phyloP scores from a whole-genome alignment of 2,797 vertebrate genomes.

The Poliocrania exsul region DNA sequence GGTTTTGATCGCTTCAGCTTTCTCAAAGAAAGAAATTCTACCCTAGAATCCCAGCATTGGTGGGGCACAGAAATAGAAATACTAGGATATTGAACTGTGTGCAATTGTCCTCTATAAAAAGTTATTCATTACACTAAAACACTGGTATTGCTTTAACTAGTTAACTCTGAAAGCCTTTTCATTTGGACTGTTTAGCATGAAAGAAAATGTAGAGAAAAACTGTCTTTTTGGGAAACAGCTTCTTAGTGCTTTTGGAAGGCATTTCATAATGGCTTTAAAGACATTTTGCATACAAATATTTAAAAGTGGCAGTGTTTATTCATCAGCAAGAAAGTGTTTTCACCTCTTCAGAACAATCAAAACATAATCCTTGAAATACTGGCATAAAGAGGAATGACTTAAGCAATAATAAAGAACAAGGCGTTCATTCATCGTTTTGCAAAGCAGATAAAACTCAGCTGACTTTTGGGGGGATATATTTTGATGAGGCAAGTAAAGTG shows the following conservation, averaged over 20 bases:
- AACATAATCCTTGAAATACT: conserved; percentile 81
- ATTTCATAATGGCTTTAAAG: conserved; percentile 78
- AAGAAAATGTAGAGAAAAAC: conserved; percentile 76
- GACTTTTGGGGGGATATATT: conserved; percentile 61
- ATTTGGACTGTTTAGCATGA: conserved; percentile 77
- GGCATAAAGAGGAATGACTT: conserved; percentile 77
- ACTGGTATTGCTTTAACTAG: conserved; percentile 83
- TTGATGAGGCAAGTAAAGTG: conserved; percentile 34
- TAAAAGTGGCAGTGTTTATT: conserved; percentile 79
- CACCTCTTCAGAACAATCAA: conserved; percentile 77
- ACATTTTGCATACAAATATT: conserved; percentile 81
- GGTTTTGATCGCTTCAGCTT: conserved; percentile 86
- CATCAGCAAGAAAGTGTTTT: conserved; percentile 77
- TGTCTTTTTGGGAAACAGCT: conserved; percentile 69
- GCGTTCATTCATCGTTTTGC: conserved; percentile 74
- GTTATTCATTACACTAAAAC: conserved; percentile 87
- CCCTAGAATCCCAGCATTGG: conserved; percentile 72
- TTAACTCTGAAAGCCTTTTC: conserved; percentile 84
- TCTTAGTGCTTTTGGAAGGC: conserved; percentile 75
- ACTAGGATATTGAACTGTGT: conserved; percentile 70
- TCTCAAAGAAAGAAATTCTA: conserved; percentile 89
- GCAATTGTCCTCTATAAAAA: conserved; percentile 78
- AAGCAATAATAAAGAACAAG: conserved; percentile 78
- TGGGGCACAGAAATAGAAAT: conserved; percentile 77
- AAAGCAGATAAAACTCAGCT: conserved; percentile 73